Conservation (phyloP, 2,888 invertebrate genomes). For the Dasysyrphus tricinctus region DNA sequence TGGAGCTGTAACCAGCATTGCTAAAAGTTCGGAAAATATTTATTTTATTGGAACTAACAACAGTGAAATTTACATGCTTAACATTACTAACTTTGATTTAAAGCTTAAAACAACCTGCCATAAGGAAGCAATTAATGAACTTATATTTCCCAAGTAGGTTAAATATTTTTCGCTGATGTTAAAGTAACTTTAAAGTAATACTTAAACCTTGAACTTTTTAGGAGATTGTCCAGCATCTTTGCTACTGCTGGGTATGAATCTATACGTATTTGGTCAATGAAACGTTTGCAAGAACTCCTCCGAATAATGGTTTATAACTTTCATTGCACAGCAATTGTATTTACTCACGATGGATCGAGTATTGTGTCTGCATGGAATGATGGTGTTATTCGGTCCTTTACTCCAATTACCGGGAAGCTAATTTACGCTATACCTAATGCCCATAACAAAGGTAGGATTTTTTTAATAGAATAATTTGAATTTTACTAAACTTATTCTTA, state of each 20-base stretch:
- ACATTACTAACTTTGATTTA: slow-evolving; percentile 87
- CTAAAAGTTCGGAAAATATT: slow-evolving; percentile 85
- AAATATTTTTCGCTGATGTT: not conserved
- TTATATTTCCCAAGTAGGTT: slow-evolving; percentile 92
- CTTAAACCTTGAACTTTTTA: slow-evolving; percentile 79
- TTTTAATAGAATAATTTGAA: not conserved
- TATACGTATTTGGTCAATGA: slow-evolving; percentile 93
- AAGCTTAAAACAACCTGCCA: slow-evolving; percentile 93
- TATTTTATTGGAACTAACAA: slow-evolving; percentile 90
- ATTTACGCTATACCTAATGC: slow-evolving; percentile 94
- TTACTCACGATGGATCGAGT: slow-evolving; percentile 91
- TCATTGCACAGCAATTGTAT: slow-evolving; percentile 90
- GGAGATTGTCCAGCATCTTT: slow-evolving; percentile 92
- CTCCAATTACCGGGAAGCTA: slow-evolving; percentile 91
- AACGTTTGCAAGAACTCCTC: slow-evolving; percentile 90
- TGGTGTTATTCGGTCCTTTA: slow-evolving; percentile 91
- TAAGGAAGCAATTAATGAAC: slow-evolving; percentile 89
- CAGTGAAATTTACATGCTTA: slow-evolving; percentile 92
- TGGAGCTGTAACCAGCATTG: slow-evolving; percentile 90
- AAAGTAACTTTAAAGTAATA: not conserved
- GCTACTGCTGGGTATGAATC: slow-evolving; percentile 94
- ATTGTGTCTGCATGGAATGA: slow-evolving; percentile 94
- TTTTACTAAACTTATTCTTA: not conserved
- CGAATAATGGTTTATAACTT: slow-evolving; percentile 95
- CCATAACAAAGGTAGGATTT: slow-evolving; percentile 90